phyloP scores from a whole-genome alignment of 2,797 vertebrate genomes.

The Somateria mollissima region DNA sequence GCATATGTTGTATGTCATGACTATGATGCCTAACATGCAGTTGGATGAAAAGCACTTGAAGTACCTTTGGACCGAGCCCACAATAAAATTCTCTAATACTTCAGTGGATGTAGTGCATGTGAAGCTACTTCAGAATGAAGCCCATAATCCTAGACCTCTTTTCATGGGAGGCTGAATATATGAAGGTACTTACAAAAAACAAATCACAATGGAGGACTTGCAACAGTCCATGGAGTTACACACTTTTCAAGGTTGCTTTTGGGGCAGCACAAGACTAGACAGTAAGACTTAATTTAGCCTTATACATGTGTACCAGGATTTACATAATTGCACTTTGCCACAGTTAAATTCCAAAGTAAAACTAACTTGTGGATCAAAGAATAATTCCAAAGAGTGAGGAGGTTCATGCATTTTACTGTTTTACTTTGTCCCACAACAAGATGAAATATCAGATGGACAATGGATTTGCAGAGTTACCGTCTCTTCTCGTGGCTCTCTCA shows the following conservation, averaged over 20 bases:
- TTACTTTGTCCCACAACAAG: neutral
- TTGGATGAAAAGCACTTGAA: neutral
- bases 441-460: neutral
- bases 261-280: neutral
- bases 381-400: neutral
- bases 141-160: neutral
- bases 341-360: neutral
- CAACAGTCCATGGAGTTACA: neutral
- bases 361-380: neutral
- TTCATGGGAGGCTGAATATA: neutral
- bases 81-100: neutral
- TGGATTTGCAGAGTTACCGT: neutral
- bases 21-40: neutral
- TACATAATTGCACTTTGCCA: neutral
- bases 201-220: neutral
- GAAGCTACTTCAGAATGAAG: neutral
- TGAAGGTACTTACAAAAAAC: neutral
- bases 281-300: neutral
- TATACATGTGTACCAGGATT: neutral
- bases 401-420: neutral
- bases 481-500: neutral
- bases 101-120: neutral
- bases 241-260: neutral
- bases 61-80: neutral
- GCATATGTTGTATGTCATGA: neutral